phyloP scores from a whole-genome alignment of 2,888 invertebrate genomes.

The Tubulanus polymorphus region DNA sequence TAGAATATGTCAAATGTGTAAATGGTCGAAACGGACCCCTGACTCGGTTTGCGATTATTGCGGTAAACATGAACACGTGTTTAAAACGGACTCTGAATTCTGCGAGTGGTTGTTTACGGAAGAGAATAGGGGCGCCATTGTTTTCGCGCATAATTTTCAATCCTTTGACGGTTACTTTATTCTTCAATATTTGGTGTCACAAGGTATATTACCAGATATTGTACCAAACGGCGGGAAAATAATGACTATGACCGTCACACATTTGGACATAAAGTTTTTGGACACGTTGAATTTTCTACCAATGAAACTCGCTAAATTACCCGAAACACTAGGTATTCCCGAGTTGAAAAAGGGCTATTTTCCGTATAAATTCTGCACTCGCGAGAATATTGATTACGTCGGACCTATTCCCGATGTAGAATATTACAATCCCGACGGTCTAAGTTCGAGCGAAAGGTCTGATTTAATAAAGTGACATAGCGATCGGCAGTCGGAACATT shows the following conservation, averaged over 20 bases:
- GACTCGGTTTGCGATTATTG: neutral
- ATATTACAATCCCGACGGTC: neutral
- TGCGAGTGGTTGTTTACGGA: neutral
- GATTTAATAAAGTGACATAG: neutral
- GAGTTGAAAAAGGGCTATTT: conserved; percentile 22
- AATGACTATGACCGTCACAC: neutral
- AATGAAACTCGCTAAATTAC: neutral
- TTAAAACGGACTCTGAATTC: neutral
- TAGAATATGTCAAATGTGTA: neutral
- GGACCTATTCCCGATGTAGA: neutral
- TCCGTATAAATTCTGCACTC: conserved; percentile 19
- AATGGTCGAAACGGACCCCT: neutral
- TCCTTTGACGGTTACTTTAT: conserved; percentile 2
- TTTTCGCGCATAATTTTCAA: conserved; percentile 1
- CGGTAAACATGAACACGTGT: neutral
- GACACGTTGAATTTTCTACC: conserved; percentile 7
- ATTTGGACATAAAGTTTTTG: no score
- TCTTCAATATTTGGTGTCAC: neutral
- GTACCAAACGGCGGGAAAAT: neutral
- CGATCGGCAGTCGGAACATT: neutral
- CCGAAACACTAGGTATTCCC: conserved; percentile 4
- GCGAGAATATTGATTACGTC: conserved; percentile 12
- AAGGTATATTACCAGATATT: neutral
- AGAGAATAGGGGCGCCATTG: neutral
- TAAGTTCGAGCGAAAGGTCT: neutral